Conservation (phyloP, 2,113 vertebrate genomes). For the Sceloporus undulatus region DNA sequence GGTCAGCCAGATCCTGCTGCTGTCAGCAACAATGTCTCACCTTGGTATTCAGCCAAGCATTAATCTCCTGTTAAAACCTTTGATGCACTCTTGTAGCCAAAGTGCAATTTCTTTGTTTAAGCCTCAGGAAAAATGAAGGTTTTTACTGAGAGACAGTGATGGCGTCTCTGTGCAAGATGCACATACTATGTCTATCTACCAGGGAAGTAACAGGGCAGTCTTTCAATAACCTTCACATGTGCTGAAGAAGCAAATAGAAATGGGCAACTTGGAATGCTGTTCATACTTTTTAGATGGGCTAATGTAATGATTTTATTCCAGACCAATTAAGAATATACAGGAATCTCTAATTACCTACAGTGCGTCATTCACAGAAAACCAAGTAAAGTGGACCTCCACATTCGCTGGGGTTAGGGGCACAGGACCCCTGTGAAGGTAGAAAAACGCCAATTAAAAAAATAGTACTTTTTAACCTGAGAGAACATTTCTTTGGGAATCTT, state of each 20-base stretch:
- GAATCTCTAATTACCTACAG: background rate
- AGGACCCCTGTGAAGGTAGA: too few relatives aligned
- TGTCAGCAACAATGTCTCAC: slow-evolving; percentile 18
- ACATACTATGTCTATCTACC: background rate
- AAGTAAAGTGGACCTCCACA: background rate
- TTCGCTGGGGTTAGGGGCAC: background rate
- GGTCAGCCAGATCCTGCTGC: slow-evolving; percentile 11
- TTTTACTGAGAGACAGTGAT: background rate
- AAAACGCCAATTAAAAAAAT: too few relatives aligned
- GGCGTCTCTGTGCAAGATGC: background rate
- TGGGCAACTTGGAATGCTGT: background rate
- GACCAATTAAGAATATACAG: background rate
- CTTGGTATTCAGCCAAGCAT: slow-evolving; percentile 15
- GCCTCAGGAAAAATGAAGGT: slow-evolving; percentile 29
- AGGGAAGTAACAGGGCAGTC: background rate
- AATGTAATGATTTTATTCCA: background rate
- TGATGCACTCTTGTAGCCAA: background rate
- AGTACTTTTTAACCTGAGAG: too few relatives aligned
- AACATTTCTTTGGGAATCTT: too few relatives aligned
- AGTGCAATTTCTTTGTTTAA: slow-evolving; percentile 33
- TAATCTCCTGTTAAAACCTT: slow-evolving; percentile 30
- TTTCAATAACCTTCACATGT: background rate
- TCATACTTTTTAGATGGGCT: background rate
- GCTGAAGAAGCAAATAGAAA: background rate
- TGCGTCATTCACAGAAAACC: background rate